Evolutionary conservation across 2,113 vertebrate species (phyloP), one percentile per base, ranked within the genome.

Genomic region (Microtus richardsoni): DNA sequence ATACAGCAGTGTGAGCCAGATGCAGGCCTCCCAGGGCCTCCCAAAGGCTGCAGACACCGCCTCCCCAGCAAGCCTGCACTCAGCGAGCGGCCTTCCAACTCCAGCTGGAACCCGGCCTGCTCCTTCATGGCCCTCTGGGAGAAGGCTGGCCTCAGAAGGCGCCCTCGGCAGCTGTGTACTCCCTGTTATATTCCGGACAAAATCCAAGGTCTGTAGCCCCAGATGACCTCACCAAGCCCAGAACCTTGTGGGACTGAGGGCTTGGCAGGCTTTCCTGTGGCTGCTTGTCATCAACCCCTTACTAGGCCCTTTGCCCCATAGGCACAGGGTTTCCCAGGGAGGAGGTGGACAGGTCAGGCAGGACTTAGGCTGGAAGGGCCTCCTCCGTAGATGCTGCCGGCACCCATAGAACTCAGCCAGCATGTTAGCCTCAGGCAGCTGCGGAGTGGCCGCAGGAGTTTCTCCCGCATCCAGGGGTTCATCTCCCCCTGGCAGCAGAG

Each of bases 301-400:
- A 21, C n/a, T 7, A 24, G 13, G 21, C 4, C 5, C 39, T 84
- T 52, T 5, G 1, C 49, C n/a, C 47, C 52, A 7, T 2, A 68
- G 24, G 22, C 41, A 66, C 30, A 87, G 68, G 60, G 60, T 26
- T 36, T 21, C 28, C 54, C 41, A 10, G 73, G 79, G 84, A 92
- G 64, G 49, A 58, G 39, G 33, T 0, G 6, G 6, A 0, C 5
- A 22, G 64, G 36, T 3, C 1, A 36, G 16, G 68, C 75, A 78
- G 60, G 92, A 91, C 98, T 98, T 97, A 99, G 99, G 47, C 92
- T 98, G 98, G 88, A 99, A 99, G 0, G 99, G 99, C 91, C 98
- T 98, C 91, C 99, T 99, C 98, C 99, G 98, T 91, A 99, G 98
- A 97, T 91, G 98, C 94, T 94, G 97, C 92, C 98, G 99, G 68